Evolutionary conservation across 2,797 vertebrate species (phyloP), one percentile per base, ranked within the genome.

Genomic region (Eulemur coronatus): DNA sequence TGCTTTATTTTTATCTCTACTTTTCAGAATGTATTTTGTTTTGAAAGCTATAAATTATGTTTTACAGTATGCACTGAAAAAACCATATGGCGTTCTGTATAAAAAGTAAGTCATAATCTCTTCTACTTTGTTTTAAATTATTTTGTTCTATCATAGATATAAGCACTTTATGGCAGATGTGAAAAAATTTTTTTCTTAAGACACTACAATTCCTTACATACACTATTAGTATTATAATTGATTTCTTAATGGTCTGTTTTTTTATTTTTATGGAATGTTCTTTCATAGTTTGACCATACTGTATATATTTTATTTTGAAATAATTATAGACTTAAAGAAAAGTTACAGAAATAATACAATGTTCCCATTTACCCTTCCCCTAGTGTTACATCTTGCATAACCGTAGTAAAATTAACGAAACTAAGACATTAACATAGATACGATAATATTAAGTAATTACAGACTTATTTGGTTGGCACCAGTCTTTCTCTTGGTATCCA

Each of bases 31-130:
- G 28, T 67, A 63, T 91, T 96, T 85, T 97, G 30, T 98, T 97
- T 93, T 97, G 22, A 92, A 93, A 94, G 3, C 41, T 96, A 33
- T 86, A 48, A 90, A 92, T 97, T 97, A 55, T 98, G 43, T 97
- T 98, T 98, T 98, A 89, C 98, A 99, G 99, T 99, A 99, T 98
- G 99, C 99, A 33, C 96, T 99, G 98, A 99, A 99, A 98, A 99
- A 99, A 90, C 99, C 99, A 1, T 99, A 98, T 94, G 99, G 99
- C 35, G 98, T 99, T 30, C 97, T 99, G 7, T 99, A 99, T 98
- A 99, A 99, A 97, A 99, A 99, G 99, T 99, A 99, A 99, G 99
- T 99, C 22, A 55, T 17, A 2, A 59, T 97, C 95, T 97, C 50
- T 55, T 94, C 81, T 78, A 73, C 5, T 79, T 73, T 75, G 63